Conservation (phyloP, 2,113 vertebrate species). For the Antechinus flavipes region DNA sequence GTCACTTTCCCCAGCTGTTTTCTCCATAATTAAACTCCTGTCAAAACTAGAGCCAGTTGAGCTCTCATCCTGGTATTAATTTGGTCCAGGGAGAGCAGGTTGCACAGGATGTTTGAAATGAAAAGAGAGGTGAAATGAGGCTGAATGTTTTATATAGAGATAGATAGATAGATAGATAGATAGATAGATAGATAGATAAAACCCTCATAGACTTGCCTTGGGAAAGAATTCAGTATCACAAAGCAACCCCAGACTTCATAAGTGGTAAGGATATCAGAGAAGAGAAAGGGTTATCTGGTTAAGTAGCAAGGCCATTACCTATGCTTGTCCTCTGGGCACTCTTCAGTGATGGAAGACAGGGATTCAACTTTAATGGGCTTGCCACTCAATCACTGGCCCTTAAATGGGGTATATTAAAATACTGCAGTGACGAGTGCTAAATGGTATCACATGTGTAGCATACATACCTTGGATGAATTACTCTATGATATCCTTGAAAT, state of each 20-base stretch:
- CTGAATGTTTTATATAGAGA: not conserved
- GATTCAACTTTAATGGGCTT: not conserved
- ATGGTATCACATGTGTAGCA: not conserved
- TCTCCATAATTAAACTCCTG: not conserved
- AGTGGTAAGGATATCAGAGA: not conserved
- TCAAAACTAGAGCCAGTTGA: not conserved
- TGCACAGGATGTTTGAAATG: not conserved
- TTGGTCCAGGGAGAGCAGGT: not conserved
- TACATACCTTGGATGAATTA: not conserved
- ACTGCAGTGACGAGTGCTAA: not conserved
- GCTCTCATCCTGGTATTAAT: not conserved
- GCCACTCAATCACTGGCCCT: constrained; percentile 6
- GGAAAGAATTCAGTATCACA: not conserved
- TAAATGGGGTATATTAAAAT: constrained; percentile 14
- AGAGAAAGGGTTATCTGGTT: not conserved
- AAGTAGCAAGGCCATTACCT: not conserved
- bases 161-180: too few species aligned
- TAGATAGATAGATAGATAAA: too few species aligned
- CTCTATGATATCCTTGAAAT: not conserved
- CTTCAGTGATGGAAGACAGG: not conserved
- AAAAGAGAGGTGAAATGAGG: not conserved
- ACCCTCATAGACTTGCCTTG: not conserved
- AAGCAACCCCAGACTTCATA: not conserved
- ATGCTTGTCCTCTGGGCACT: not conserved
- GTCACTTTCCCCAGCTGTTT: not conserved